Base-by-base conservation (phyloP, 1,140 invertebrate genomes). In the Bombus confusus region DNA sequence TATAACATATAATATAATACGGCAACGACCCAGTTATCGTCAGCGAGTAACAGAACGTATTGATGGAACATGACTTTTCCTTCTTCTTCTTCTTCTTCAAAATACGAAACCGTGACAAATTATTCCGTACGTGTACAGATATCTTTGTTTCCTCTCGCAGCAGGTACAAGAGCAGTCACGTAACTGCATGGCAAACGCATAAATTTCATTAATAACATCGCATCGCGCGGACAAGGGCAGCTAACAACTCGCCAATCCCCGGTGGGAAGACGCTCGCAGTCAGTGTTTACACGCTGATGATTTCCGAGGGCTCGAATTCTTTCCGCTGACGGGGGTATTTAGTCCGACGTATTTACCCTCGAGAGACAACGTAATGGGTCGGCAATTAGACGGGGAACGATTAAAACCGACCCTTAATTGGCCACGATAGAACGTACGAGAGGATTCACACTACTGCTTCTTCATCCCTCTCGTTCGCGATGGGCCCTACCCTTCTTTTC, bases 351-450 rank as follows among this genome's bases (percentile, higher is more conserved):
- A 91, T 91, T 90, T 93, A 91, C 92, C 93, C 92, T 89, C 79
- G 89, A 93, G 94, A 93, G 93, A 94, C 92, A 91, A 91, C 90
- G 88, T 93, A 93, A 93, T 93, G 89, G 91, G 86, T 76, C 87
- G 87, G 93, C 93, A 94, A 94, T 94, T 94, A 94, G 92, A 91
- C 90, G 91, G 80, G 57, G 91, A 93, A 92, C 93, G 94, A 94
- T 94, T 94, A 94, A 94, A 93, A 94, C 92, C 88, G 90, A 92
- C 89, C 87, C 92, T 93, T 94, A 94, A 94, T 94, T 94, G 94
- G 92, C 90, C 88, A 86, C 81, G 92, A 87, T 89, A 66, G 87
- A 93, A 64, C 88, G 82, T 87, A 86, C 83, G 68, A 78, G 91
- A 90, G 90, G 91, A 91, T 93, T 92, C 88, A 91, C 91, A 88